A percentile compares a stretch with the other conserved stretches of the same genome.
Conservation (phyloP, 2,113 vertebrate genomes). For the Pteropus alecto region DNA sequence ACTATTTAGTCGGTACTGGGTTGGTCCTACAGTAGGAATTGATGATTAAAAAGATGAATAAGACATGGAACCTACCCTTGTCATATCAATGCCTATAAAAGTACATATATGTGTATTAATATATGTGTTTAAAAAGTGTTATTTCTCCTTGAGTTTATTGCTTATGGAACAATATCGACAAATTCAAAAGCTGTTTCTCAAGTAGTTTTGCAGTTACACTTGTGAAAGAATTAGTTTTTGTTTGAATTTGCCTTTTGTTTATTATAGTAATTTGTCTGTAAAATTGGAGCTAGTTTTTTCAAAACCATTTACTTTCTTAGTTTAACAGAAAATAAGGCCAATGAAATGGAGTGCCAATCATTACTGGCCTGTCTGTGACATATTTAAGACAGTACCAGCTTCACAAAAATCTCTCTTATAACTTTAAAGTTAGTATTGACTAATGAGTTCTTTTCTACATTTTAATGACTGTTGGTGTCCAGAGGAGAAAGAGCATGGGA, state of each 20-base stretch:
- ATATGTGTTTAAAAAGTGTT: background rate
- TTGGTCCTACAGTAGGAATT: background rate
- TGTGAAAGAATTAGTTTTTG: background rate
- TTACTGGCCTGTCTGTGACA: background rate
- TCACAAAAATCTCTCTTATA: background rate
- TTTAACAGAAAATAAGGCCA: background rate
- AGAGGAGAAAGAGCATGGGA: background rate
- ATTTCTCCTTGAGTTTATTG: background rate
- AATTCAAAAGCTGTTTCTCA: background rate
- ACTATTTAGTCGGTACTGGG: background rate
- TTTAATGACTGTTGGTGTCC: background rate
- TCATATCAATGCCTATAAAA: background rate
- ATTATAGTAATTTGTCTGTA: background rate
- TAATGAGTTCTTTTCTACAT: background rate
- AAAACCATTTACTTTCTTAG: background rate
- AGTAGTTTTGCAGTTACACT: background rate
- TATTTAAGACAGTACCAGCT: background rate
- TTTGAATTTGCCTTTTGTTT: slow-evolving; percentile 6
- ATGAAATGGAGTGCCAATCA: background rate
- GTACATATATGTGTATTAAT: background rate
- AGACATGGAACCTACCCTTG: background rate
- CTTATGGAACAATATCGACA: background rate
- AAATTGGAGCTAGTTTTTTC: background rate
- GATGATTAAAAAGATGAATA: background rate
- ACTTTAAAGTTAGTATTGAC: background rate